A percentile compares a stretch with the other conserved stretches of the same genome.
These are phyloP conservation scores for Heteromyza rotundicornis DNA, from an alignment of 2,888 invertebrate genomes.

Conservation along the genomic window DNA sequence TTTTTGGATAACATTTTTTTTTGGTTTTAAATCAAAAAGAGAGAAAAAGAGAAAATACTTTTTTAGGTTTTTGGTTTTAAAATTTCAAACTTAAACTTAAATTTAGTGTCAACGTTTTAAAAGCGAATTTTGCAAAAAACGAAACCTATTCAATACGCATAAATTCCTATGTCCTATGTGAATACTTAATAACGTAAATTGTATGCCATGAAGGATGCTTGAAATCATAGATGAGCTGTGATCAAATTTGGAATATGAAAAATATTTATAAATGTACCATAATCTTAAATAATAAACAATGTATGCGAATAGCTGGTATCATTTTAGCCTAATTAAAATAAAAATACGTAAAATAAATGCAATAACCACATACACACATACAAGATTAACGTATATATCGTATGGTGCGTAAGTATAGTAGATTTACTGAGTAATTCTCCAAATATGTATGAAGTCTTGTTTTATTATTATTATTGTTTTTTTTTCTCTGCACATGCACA, in stretches of 20 bases:
- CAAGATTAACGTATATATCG: neutral
- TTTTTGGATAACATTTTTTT: slow-evolving; percentile 30
- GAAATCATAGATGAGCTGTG: neutral
- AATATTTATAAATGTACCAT: too few relatives aligned
- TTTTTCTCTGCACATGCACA: slow-evolving; percentile 51
- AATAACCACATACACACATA: slow-evolving; percentile 12
- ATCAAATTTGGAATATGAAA: neutral
- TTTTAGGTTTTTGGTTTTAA: slow-evolving; percentile 44
- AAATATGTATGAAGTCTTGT: too few relatives aligned
- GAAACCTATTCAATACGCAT: neutral
- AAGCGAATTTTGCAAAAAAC: slow-evolving; percentile 11
- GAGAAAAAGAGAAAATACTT: slow-evolving; percentile 49
- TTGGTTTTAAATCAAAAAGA: slow-evolving; percentile 40
- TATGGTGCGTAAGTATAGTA: neutral
- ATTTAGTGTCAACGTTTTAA: slow-evolving; percentile 31
- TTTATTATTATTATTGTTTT: neutral
- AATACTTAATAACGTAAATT: neutral
- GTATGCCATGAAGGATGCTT: neutral
- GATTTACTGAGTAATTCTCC: too few relatives aligned
- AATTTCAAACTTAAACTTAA: slow-evolving; percentile 32
- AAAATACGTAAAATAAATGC: too few relatives aligned
- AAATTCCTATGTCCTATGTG: neutral
- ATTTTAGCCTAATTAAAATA: too few relatives aligned
- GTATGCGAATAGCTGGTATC: too few relatives aligned
- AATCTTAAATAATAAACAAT: too few relatives aligned